Base-by-base conservation (phyloP, 2,113 vertebrate species). In the Ciconia boyciana region DNA sequence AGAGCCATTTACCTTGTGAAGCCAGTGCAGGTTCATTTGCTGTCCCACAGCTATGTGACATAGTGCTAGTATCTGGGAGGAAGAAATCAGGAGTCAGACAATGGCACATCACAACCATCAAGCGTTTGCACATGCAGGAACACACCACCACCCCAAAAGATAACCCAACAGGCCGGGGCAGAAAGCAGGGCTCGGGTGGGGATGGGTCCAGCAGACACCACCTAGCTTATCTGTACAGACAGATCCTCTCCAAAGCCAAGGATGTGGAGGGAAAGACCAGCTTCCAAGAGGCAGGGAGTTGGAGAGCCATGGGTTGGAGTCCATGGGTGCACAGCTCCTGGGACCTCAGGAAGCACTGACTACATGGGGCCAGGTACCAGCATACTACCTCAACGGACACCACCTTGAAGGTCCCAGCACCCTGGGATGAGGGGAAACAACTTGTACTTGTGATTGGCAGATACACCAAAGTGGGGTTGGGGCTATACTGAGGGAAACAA, bases 21-120 rank as follows among this genome's bases (percentile, higher is more conserved):
- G 98, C 99, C 99, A 99, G 98, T 99, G 99, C n/a, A 99, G 98
- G 92, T 99, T 99, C 96, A 99, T 98, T 96, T 99, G 99, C 94
- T 99, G 99, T 48, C 99, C 99, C 97, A 99, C 98, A 7, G 98
- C 98, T 21, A 99, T 98, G 93, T 99, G 99, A 95, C 99, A 99
- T 80, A 99, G 98, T 22, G 99, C 99, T 96, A 99, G 98, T 87
- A 99, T 98, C 99, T 99, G 96, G 31, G 89, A 95, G 39, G 65
- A 78, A 89, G 64, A 87, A 55, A 66, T 31, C 13, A 83, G 11
- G 48, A 72, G 62, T 95, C 70, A 97, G 31, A 16, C 48, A 76
- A 12, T 2, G 34, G 7, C 68, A 68, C 29, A 18, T 3, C 64
- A 34, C 8, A 78, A 14, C 46, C 36, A 28, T 55, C 15, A 25